A percentile compares a stretch with the other conserved stretches of the same genome.
Evolutionary conservation across 2,797 vertebrate species (phyloP).

Genomic region (Choloepus didactylus): DNA sequence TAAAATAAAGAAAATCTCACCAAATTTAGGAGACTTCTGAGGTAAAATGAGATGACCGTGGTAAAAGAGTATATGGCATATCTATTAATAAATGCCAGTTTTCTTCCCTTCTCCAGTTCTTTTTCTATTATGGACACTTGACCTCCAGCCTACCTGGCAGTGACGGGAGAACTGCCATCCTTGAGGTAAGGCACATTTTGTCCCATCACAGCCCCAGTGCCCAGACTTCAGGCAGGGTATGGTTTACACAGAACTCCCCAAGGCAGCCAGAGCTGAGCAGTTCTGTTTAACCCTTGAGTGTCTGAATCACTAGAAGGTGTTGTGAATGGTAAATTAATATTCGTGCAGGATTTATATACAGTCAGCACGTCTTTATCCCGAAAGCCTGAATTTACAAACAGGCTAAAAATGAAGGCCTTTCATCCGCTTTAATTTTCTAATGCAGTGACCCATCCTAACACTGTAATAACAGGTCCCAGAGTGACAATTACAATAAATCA

Average conservation of each 20-base stretch:
- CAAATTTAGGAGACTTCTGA: accelerated
- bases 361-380: constrained; percentile 89
- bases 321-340: constrained; percentile 67
- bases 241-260: background rate
- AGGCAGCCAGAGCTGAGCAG: background rate
- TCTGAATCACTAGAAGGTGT: constrained; percentile 64
- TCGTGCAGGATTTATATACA: constrained; percentile 81
- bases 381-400: constrained; percentile 93
- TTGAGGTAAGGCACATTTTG: accelerated
- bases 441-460: constrained; percentile 94
- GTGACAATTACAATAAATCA: constrained; percentile 98
- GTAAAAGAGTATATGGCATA: accelerated
- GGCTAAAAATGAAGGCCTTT: constrained; percentile 91
- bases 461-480: constrained; percentile 93
- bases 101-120: accelerated
- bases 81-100: accelerated
- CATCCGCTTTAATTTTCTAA: constrained; percentile 94
- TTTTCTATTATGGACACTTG: background rate
- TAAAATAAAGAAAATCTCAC: background rate
- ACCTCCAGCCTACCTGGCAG: background rate
- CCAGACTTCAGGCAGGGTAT: accelerated
- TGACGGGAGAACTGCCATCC: background rate
- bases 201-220: accelerated
- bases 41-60: accelerated
- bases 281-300: constrained; percentile 7